phyloP scores from a whole-genome alignment of 2,888 invertebrate genomes.

The Melitaea athalia region DNA sequence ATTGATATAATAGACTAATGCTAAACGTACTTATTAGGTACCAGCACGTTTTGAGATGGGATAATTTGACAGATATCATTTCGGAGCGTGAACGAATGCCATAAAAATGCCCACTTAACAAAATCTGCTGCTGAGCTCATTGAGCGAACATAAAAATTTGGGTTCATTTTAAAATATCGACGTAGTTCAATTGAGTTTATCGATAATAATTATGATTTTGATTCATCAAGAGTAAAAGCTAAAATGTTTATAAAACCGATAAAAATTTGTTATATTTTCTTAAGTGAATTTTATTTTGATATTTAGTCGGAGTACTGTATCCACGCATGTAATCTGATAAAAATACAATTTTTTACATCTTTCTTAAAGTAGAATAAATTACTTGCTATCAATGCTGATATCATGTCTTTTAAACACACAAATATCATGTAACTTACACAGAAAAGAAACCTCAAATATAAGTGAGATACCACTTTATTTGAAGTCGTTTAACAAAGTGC shows the following conservation, averaged over 20 bases:
- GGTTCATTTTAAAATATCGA: neutral
- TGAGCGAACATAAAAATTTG: neutral
- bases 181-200: neutral
- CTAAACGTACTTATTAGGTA: neutral
- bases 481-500: conserved; percentile 9
- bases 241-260: too few relatives aligned
- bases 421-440: too few relatives aligned
- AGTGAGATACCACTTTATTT: too few relatives aligned
- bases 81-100: conserved; percentile 16
- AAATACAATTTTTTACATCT: too few relatives aligned
- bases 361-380: too few relatives aligned
- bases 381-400: too few relatives aligned
- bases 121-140: conserved; percentile 2
- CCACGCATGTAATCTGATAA: too few relatives aligned
- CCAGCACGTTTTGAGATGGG: conserved; percentile 39
- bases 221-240: neutral
- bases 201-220: neutral
- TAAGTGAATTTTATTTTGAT: too few relatives aligned
- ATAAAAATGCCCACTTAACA: conserved; percentile 25
- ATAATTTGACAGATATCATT: conserved; percentile 45
- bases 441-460: neutral
- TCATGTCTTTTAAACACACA: too few relatives aligned
- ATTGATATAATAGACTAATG: neutral
- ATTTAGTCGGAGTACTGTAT: too few relatives aligned
- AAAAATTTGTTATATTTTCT: too few relatives aligned